Percentiles rank a stretch among this genome's conserved stretches.
Evolutionary conservation across 2,113 vertebrate genomes (phyloP).

Genomic region (Rutilus rutilus): DNA sequence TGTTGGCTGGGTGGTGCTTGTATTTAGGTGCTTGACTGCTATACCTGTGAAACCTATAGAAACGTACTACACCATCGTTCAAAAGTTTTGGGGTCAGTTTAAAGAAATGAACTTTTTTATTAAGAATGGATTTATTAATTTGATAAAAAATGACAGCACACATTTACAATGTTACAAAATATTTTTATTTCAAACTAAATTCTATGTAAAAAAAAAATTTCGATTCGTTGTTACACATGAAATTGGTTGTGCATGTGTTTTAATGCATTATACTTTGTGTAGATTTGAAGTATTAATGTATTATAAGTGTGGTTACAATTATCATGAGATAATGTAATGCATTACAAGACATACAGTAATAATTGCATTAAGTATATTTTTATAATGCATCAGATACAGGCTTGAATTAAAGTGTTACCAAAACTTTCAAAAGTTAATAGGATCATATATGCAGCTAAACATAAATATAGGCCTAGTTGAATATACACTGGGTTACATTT

Average conservation of each 20-base stretch:
- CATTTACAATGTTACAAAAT: background rate
- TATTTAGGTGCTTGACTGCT: background rate
- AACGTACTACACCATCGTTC: background rate
- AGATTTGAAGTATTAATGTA: background rate
- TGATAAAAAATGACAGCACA: background rate
- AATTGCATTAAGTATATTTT: too few species aligned
- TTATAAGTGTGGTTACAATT: background rate
- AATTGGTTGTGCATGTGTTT: too few species aligned
- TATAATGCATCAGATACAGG: too few species aligned
- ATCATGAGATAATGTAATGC: background rate
- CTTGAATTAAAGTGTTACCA: too few species aligned
- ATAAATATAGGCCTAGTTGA: background rate
- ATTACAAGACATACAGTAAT: background rate
- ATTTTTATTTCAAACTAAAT: background rate
- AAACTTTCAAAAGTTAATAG: too few species aligned
- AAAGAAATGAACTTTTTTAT: background rate
- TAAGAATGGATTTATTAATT: background rate
- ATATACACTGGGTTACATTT: background rate
- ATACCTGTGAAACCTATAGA: background rate
- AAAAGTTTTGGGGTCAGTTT: background rate
- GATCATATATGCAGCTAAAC: too few species aligned
- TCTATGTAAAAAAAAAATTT: too few species aligned
- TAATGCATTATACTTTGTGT: background rate
- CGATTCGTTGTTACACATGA: too few species aligned
- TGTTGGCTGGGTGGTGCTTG: background rate